Evolutionary conservation across 2,113 vertebrate genomes (phyloP), one percentile per base, ranked within the genome.

Genomic region (human (Homo sapiens)): DNA sequence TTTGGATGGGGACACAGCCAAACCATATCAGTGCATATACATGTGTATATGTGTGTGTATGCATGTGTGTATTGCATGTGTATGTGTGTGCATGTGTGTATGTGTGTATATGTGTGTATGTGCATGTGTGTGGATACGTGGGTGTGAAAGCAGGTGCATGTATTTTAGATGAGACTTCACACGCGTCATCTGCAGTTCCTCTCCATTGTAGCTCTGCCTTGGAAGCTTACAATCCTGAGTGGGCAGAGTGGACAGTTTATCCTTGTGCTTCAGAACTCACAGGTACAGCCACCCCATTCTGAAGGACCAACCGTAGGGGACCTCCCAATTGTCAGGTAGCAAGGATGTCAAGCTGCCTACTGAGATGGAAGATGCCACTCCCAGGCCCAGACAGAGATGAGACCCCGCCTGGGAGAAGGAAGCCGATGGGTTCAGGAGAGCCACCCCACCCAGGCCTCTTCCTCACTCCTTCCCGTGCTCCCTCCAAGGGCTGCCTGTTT

Each of bases 161-260:
- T 30, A 64, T 23, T n/a, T 88, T 22, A 17, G 35, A 30, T 27
- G 18, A 30, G 87, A 45, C 57, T 32, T 40, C 3, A 22, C 6
- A 0, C 0, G 43, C 32, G 23, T 64, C 1, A 5, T 66, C 68
- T 40, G 6, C 45, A 10, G 9, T 22, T 12, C 1, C 1, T 25
- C 40, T 30, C 55, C 12, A 1, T 14, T 1, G 1, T 23, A 25
- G 32, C 68, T 48, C 40, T 10, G 50, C 48, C 40, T 45, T 8
- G 0, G 30, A n/a, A 40, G 59, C 20, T 32, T 18, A 27, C 30
- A 27, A 1, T 50, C 20, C 8, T 2, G 22, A 5, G 1, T 64
- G 52, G 83, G 16, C 76, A 82, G 25, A 27, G 11, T 18, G n/a
- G 57, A 40, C 40, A 8, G 2, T 81, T 27, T 27, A 50, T 27